These are phyloP conservation scores for Halesus radiatus DNA, from an alignment of 1,140 invertebrate genomes.

Conservation along the genomic window DNA sequence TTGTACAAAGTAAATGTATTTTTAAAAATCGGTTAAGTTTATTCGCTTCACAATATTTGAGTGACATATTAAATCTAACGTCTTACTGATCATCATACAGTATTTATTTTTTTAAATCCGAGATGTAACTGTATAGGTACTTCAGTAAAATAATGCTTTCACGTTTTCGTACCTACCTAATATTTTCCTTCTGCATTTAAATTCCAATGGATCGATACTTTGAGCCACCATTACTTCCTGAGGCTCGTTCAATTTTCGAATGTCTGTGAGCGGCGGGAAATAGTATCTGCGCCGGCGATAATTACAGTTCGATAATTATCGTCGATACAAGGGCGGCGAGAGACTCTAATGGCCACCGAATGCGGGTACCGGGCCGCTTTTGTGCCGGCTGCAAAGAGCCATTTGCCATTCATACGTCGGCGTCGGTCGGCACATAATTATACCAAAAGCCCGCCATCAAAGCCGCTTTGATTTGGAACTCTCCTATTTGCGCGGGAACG, in stretches of 20 bases:
- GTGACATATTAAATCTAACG: no score
- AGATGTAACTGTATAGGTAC: no score
- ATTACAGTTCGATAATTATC: conserved; percentile 57
- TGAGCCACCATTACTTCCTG: no score
- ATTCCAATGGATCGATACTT: no score
- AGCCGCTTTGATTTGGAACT: conserved; percentile 32
- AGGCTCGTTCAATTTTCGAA: neutral
- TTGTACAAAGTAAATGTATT: no score
- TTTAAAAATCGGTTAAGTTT: no score
- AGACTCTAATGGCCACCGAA: conserved; percentile 23
- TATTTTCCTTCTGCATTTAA: no score
- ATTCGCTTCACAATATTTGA: no score
- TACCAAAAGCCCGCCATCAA: conserved; percentile 23
- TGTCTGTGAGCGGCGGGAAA: conserved; percentile 14
- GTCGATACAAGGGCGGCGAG: conserved; percentile 3
- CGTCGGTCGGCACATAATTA: conserved; percentile 29
- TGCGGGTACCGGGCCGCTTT: neutral
- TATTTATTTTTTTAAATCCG: no score
- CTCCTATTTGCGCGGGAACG: conserved; percentile 18
- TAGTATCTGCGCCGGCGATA: conserved; percentile 36
- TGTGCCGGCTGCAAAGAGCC: conserved; percentile 29
- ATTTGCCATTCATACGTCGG: conserved; percentile 10
- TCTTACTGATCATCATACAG: no score
- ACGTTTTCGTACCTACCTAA: no score
- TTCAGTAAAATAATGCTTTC: no score